Percentiles rank a stretch among this genome's conserved stretches.
Conservation (phyloP, 2,888 invertebrate genomes). For the Eurytoma californica region DNA sequence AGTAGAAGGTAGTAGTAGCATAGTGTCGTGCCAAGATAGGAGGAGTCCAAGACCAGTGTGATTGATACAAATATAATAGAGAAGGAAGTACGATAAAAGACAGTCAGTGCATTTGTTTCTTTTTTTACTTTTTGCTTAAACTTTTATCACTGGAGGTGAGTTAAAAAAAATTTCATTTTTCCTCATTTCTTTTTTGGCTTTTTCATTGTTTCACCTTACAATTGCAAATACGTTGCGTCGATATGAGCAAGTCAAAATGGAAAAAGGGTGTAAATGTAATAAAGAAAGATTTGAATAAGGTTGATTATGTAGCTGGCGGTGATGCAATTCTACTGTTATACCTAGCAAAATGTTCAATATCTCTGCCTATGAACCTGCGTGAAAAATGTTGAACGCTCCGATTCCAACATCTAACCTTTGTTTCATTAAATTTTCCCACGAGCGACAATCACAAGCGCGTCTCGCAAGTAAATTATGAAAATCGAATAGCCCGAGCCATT, state of each 20-base stretch:
- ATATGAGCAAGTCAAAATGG: not conserved
- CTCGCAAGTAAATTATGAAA: too few species aligned
- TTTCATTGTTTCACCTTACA: not conserved
- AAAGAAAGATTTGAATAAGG: not conserved
- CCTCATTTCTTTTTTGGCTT: conserved; percentile 23
- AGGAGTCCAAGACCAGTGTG: conserved; percentile 75
- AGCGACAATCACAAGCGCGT: too few species aligned
- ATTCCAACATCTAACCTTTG: too few species aligned
- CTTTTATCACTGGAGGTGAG: conserved; percentile 2
- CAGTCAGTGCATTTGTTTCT: conserved; percentile 71
- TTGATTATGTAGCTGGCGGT: too few species aligned
- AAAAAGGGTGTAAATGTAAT: not conserved
- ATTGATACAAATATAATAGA: conserved; percentile 75
- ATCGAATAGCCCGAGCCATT: too few species aligned
- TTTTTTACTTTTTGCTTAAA: conserved; percentile 40
- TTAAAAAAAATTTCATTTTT: conserved; percentile 9
- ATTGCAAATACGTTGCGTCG: not conserved
- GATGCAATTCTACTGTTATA: too few species aligned
- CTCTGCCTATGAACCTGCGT: too few species aligned
- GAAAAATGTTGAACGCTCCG: too few species aligned
- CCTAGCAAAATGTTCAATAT: too few species aligned
- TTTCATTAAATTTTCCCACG: too few species aligned
- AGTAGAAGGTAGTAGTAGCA: conserved; percentile 71
- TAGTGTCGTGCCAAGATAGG: conserved; percentile 75
- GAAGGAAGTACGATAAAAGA: conserved; percentile 75